Evolutionary conservation across 2,888 invertebrate species (phyloP).

Genomic region (Sericinus montela): DNA sequence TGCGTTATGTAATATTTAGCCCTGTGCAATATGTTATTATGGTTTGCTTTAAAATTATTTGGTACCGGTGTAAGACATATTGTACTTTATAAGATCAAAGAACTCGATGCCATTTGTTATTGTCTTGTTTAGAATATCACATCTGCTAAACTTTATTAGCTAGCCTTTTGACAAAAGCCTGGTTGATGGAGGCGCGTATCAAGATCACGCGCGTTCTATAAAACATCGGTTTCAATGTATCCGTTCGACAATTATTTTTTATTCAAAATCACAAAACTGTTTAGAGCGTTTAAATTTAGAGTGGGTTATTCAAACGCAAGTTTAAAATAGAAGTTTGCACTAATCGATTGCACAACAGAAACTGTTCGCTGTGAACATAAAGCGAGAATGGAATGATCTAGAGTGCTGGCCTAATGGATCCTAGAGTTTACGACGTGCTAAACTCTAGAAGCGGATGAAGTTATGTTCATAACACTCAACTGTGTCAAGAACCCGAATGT

Average conservation of each 20-base stretch:
- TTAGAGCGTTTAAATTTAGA: conserved; percentile 1
- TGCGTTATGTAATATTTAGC: no score
- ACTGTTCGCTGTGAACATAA: conserved; percentile 16
- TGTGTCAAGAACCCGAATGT: conserved; percentile 50
- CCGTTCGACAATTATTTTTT: no score
- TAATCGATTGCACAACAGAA: conserved; percentile 17
- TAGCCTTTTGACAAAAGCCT: conserved; percentile 68
- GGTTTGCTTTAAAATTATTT: no score
- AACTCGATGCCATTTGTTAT: conserved; percentile 59
- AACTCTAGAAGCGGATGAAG: conserved; percentile 47
- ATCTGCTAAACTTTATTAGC: conserved; percentile 76
- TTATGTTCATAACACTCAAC: conserved; percentile 57
- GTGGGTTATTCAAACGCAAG: conserved; percentile 6
- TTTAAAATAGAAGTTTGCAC: conserved; percentile 16
- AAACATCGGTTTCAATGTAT: no score
- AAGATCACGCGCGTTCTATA: conserved; percentile 70
- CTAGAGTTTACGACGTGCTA: conserved; percentile 66
- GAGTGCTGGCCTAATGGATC: conserved; percentile 45
- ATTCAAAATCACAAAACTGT: background rate
- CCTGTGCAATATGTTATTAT: no score
- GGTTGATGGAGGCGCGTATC: conserved; percentile 76
- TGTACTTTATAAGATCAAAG: no score
- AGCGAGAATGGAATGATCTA: conserved; percentile 12
- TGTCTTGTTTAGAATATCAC: conserved; percentile 76
- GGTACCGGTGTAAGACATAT: no score